Conservation (phyloP, 2,113 vertebrate species). For the Anolis carolinensis region DNA sequence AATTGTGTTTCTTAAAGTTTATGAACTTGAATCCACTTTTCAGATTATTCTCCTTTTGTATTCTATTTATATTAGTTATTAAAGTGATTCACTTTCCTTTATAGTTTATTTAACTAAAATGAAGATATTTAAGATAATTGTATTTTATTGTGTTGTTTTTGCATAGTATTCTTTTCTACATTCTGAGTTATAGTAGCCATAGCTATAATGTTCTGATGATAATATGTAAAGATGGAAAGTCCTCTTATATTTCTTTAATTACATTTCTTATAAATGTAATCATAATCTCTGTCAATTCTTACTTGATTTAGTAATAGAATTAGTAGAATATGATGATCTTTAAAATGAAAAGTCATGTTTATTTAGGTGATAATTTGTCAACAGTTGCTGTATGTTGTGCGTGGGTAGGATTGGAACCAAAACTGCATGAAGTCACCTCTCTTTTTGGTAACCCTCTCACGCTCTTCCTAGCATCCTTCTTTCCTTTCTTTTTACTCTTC, state of each 20-base stretch:
- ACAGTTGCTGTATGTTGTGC: not conserved
- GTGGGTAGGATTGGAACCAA: not conserved
- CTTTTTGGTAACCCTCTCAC: not conserved
- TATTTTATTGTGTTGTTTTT: slow-evolving; percentile 24
- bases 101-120: not conserved
- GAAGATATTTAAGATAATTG: slow-evolving; percentile 10
- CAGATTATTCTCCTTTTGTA: not conserved
- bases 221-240: slow-evolving; percentile 21
- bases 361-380: not conserved
- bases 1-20: not conserved
- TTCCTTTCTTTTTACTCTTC: no score
- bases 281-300: slow-evolving; percentile 41
- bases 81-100: not conserved
- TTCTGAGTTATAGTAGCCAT: slow-evolving; percentile 9
- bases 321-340: not conserved
- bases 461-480: not conserved
- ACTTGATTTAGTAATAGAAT: slow-evolving; percentile 42
- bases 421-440: not conserved
- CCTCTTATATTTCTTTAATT: slow-evolving; percentile 36
- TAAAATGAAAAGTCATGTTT: no score
- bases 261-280: slow-evolving; percentile 54
- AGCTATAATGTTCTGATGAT: slow-evolving; percentile 4
- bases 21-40: not conserved
- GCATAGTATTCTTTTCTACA: not conserved
- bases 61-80: slow-evolving; percentile 12